Conservation (phyloP, 2,888 invertebrate genomes). For the Phytoseiulus persimilis region DNA sequence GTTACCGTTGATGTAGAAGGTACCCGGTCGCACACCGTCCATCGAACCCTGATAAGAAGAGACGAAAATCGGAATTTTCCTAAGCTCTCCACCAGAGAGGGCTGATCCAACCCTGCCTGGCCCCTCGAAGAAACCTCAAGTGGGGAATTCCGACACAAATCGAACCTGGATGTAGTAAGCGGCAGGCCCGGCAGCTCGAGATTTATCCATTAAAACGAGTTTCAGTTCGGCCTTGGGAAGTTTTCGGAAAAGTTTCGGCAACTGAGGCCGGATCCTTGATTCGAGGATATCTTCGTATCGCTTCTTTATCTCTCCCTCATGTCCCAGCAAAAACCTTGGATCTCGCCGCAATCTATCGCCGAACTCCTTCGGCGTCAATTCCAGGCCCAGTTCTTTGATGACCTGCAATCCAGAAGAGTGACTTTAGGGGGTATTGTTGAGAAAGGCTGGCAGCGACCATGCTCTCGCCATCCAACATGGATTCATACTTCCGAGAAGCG, state of each 20-base stretch:
- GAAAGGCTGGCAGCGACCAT: too few relatives aligned
- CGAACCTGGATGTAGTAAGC: constrained; percentile 47
- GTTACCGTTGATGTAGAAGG: constrained; percentile 48
- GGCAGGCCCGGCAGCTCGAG: constrained; percentile 46
- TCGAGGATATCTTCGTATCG: constrained; percentile 48
- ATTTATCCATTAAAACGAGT: constrained; percentile 45
- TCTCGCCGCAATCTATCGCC: constrained; percentile 47
- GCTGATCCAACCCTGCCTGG: too few relatives aligned
- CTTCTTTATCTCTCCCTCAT: constrained; percentile 48
- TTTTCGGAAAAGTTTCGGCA: constrained; percentile 48
- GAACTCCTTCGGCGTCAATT: constrained; percentile 48
- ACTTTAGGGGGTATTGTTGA: background rate
- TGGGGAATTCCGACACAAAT: too few relatives aligned
- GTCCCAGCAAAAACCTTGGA: constrained; percentile 47
- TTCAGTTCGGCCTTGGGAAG: constrained; percentile 47
- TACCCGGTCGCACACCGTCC: constrained; percentile 48
- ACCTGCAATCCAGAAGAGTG: background rate
- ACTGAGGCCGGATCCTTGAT: constrained; percentile 47
- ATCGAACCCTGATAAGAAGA: constrained; percentile 46
- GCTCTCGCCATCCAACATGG: too few relatives aligned
- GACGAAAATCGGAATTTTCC: background rate
- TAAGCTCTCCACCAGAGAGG: too few relatives aligned
- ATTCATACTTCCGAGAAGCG: too few relatives aligned
- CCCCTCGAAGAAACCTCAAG: too few relatives aligned
- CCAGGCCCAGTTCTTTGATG: constrained; percentile 45